These are phyloP conservation scores for Autographa pulchrina DNA, from an alignment of 2,888 invertebrate species.

Conservation along the genomic window DNA sequence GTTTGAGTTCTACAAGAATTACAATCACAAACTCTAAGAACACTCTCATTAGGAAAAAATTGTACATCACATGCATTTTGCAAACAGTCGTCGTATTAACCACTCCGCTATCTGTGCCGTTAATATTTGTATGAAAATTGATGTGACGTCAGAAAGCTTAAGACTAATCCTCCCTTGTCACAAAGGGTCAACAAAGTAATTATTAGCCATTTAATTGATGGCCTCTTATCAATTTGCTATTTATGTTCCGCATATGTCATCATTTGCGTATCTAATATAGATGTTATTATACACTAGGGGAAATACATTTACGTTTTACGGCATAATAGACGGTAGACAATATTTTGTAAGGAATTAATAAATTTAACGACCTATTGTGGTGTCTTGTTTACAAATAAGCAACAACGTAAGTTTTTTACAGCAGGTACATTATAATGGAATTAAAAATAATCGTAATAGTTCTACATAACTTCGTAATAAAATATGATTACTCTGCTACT, in stretches of 20 bases:
- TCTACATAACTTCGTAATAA: too few relatives aligned
- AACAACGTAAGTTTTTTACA: not conserved
- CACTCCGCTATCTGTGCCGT: too few relatives aligned
- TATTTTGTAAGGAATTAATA: not conserved
- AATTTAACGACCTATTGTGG: not conserved
- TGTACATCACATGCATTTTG: too few relatives aligned
- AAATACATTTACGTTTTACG: not conserved
- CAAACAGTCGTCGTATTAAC: too few relatives aligned
- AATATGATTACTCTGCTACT: too few relatives aligned
- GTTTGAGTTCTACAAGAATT: too few relatives aligned
- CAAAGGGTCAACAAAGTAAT: not conserved
- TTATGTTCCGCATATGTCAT: not conserved
- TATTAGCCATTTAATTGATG: conserved; percentile 2
- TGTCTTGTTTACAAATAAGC: not conserved
- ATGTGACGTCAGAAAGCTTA: not conserved
- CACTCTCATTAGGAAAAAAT: too few relatives aligned
- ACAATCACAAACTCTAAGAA: too few relatives aligned
- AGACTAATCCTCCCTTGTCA: not conserved
- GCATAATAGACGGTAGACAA: too few relatives aligned
- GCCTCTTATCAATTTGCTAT: not conserved
- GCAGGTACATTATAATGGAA: not conserved
- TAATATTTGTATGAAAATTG: too few relatives aligned
- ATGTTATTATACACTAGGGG: not conserved
- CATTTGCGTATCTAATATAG: not conserved
- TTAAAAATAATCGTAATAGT: not conserved